Evolutionary conservation across 2,113 vertebrate species (phyloP).

Genomic region (Aleadryas rufinucha): DNA sequence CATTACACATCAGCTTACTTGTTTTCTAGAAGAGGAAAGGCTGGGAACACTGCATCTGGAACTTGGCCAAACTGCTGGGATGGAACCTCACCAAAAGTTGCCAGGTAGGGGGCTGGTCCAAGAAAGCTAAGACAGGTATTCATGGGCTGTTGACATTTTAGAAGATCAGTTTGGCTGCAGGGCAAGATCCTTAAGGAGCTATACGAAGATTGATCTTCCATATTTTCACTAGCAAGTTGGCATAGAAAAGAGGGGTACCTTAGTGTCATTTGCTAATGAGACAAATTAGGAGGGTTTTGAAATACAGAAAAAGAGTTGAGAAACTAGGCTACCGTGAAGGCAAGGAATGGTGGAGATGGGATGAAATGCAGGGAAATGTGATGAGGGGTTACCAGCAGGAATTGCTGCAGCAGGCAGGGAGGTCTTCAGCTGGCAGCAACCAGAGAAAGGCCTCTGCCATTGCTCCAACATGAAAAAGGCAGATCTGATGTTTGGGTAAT

Average conservation of each 20-base stretch:
- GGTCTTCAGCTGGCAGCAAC: neutral
- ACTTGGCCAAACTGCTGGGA: neutral
- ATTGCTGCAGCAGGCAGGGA: neutral
- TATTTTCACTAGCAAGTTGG: neutral
- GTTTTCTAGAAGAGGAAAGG: neutral
- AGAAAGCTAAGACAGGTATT: neutral
- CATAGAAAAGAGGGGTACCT: neutral
- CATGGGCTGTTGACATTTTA: neutral
- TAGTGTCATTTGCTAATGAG: neutral
- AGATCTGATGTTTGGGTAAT: neutral
- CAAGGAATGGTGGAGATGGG: neutral
- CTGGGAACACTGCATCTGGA: neutral
- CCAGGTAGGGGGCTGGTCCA: neutral
- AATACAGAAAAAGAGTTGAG: neutral
- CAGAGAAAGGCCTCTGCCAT: neutral
- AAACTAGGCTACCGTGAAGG: neutral
- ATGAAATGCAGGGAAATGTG: neutral
- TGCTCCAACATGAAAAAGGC: neutral
- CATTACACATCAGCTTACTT: neutral
- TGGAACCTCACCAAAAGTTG: neutral
- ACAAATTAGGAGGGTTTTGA: neutral
- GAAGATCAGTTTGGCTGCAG: neutral
- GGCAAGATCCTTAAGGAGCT: neutral
- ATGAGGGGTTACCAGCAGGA: neutral
- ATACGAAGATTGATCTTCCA: neutral